Base-by-base conservation (phyloP, 2,888 invertebrate species). In the Nomada fucata region DNA sequence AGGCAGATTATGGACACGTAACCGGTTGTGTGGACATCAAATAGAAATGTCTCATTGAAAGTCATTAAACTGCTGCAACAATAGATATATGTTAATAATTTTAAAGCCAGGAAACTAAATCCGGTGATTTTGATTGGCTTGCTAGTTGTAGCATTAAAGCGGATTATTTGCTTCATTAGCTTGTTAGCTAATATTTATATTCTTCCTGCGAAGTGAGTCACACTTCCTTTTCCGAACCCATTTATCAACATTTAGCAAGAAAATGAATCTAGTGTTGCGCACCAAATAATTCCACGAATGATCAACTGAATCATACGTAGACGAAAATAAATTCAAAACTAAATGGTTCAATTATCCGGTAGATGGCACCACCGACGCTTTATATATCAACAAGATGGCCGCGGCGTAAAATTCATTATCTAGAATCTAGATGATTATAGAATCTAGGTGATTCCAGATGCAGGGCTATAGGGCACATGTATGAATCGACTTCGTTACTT, bases 391-490 rank as follows among this genome's bases (percentile, higher is more conserved):
- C 78, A 83, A 82, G 69, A 83, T 82, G 83, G 77, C 75, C 15
- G 44, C 64, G 63, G 52, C 64, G 23, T 26, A 13, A 61, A 29
- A 29, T 67, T 60, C 50, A 69, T 72, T 72, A 23, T 52, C 29
- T 71, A 20, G 42, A 76, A 79, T 52, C 7, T 44, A 44, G 7
- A 44, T 44, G 11, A 10, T 44, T 52, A 23, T 75, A 20, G 70
- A n/a, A n/a, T n/a, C n/a, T n/a, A n/a, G n/a, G n/a, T n/a, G n/a
- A 81, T 81, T 76, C 59, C 10, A 65, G 53, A 64, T 68, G 55
- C 53, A 26, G 36, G 13, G 57, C 57, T 70, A 69, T 60, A 71
- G 83, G 85, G 85, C 88, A 86, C 89, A 89, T 89, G 89, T 89
- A 87, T 68, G 64, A 59, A 76, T 72, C n/a, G n/a, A 61, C 47